Base-by-base conservation (phyloP, 35 echinoderm and acorn worm species). In the Ophioderma brevispina region DNA sequence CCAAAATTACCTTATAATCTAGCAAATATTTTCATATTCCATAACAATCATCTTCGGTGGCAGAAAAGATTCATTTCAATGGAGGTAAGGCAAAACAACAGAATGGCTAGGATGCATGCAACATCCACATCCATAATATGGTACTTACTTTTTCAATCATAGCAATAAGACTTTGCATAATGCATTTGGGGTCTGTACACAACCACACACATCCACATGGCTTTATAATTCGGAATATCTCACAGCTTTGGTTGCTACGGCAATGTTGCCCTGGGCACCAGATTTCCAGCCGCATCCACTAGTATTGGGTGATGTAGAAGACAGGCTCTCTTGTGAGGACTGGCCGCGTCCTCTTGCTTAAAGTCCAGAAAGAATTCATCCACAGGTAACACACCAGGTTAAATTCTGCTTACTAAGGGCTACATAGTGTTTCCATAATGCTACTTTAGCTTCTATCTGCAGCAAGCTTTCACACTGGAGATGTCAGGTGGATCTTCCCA, bases 131-230 rank as follows among this genome's bases (percentile, higher is more conserved):
- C n/a, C n/a, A n/a, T n/a, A n/a, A n/a, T n/a, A n/a, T n/a, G n/a
- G n/a, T n/a, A n/a, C n/a, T n/a, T n/a, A n/a, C n/a, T n/a, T 85
- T 97, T 85, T 97, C 95, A 39, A 97, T 86, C 85, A 97, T 85
- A 6, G 91, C 88, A 81, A 93, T 87, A 19, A 97, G 4, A 97
- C 92, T 40, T 64, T 82, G 0, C 76, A 49, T 33, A 97, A 63
- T 15, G 87, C 75, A 39, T 40, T 93, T 0, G 91, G 95, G n/a
- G 52, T 97, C 91, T 31, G 59, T 76, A 77, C 95, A 97, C 52
- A 97, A 81, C 8, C 82, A 64, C 15, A 93, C 28, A 93, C 46
- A 76, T 89, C 86, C 10, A 93, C 80, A 93, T 70, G 32, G 92
- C 86, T 37, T 93, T 17, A 93, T 46, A 35, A 82, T 70, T n/a